Evolutionary conservation across 2,888 invertebrate species (phyloP), one percentile per base, ranked within the genome.

Genomic region (Noctuana brunneofusca): DNA sequence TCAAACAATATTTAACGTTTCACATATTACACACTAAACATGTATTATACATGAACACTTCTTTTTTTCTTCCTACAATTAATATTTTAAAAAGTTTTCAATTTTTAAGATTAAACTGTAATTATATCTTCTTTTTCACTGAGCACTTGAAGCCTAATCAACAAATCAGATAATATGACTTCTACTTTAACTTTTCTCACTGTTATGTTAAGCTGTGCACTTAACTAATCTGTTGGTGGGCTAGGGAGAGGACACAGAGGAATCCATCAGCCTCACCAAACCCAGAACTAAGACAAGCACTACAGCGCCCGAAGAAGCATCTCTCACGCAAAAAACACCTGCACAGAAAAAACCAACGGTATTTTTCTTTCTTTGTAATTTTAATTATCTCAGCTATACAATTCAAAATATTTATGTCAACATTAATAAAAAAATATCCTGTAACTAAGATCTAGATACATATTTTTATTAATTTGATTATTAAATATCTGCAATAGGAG

Each of bases 271-370:
- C 75, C 79, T 92, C 71, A 81, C 84, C 75, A 88, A 89, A 73
- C 91, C 91, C 69, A 84, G 84, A 72, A 86, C 84, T 80, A 92
- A 90, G 80, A 90, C 87, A 71, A 89, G 87, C 83, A 89, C 90
- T 64, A 89, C 89, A 65, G 88, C 90, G 69, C 91, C 90, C 58
- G 91, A 89, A 80, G 91, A 91, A 72, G 91, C 89, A 71, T 81
- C 89, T 68, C 88, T 91, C 67, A 89, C 89, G 72, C 89, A 90
- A 88, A 91, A 90, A 79, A 90, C 89, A 75, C 89, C 89, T 69
- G 77, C 88, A 74, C 87, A 87, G 88, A 91, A 89, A 88, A 90
- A 88, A 68, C 84, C 75, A 62, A 89, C 89, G 91, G 91, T 91
- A 91, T 73, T 76, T 43, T 50, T 71, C 69, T 72, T 65, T 65